Evolutionary conservation across 1,140 invertebrate genomes (phyloP), one percentile per base, ranked within the genome.

Genomic region (Tetramorium alpestre): DNA sequence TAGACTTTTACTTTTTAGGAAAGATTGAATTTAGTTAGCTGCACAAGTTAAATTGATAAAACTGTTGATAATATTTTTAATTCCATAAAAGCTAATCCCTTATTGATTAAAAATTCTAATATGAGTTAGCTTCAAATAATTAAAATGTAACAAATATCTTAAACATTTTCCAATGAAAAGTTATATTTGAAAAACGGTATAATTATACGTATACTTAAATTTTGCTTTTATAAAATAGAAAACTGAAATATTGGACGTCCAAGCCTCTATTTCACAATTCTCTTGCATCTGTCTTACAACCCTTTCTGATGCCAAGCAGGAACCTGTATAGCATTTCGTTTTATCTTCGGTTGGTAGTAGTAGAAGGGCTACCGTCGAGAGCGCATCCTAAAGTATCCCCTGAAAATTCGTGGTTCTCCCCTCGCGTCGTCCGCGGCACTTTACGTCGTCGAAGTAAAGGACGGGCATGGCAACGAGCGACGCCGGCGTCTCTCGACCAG

Each of bases 391-490:
- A 16, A 10, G 25, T 18, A 25, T 76, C 18, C 3, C 25, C 11
- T 28, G 47, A 80, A 88, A 85, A 47, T 56, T 88, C 51, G 28
- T 62, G 49, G 60, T 13, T 73, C 22, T 33, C 28, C 49, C 16
- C 25, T n/a, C 18, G 62, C 22, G 22, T 62, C 33, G 44, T 33
- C n/a, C 64, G n/a, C 18, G 22, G 5, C 25, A 38, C 10, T 67
- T 65, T 69, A 60, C 18, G 8, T 28, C 33, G 44, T 25, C 25
- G 33, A 38, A 78, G 88, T 33, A 65, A 87, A 89, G 51, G 51
- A 84, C 72, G 85, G 85, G 73, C 89, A 89, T 89, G 88, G 89
- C 88, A 89, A 90, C 33, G 60, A 87, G 58, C 62, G 65, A 82
- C 80, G 84, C 62, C 44, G 62, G 73, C 80, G 76, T 91, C 88